Conservation (phyloP, 2,797 vertebrate genomes). For the Tympanoctomys barrerae region DNA sequence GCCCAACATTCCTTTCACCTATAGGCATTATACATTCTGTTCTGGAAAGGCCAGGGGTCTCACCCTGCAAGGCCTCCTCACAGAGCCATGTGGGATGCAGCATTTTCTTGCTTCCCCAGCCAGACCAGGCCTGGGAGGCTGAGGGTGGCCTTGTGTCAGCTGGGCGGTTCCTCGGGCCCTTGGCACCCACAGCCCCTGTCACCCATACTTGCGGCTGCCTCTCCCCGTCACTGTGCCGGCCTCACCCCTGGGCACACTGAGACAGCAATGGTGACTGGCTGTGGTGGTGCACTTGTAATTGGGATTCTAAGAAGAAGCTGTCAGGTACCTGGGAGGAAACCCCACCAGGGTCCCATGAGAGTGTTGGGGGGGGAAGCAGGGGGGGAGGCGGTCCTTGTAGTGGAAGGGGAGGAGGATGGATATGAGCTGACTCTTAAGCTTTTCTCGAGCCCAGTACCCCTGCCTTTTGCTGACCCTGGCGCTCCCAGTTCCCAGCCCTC, state of each 20-base stretch:
- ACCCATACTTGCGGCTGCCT: not conserved
- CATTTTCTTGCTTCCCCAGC: not conserved
- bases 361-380: not conserved
- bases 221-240: not conserved
- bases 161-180: not conserved
- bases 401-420: not conserved
- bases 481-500: not conserved
- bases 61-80: not conserved
- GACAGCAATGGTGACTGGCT: no score
- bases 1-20: not conserved
- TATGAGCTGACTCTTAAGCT: no score
- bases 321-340: not conserved
- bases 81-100: not conserved
- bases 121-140: not conserved
- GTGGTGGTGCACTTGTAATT: no score
- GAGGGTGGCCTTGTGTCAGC: not conserved
- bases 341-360: not conserved
- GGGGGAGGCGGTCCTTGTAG: not conserved
- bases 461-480: not conserved
- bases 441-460: not conserved
- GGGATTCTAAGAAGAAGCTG: not conserved
- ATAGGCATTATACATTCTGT: not conserved
- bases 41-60: not conserved
- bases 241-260: no score
- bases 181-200: not conserved